Percentiles rank a stretch among this genome's conserved stretches.
Conservation (phyloP, 2,797 vertebrate species). For the Lerista edwardsae region DNA sequence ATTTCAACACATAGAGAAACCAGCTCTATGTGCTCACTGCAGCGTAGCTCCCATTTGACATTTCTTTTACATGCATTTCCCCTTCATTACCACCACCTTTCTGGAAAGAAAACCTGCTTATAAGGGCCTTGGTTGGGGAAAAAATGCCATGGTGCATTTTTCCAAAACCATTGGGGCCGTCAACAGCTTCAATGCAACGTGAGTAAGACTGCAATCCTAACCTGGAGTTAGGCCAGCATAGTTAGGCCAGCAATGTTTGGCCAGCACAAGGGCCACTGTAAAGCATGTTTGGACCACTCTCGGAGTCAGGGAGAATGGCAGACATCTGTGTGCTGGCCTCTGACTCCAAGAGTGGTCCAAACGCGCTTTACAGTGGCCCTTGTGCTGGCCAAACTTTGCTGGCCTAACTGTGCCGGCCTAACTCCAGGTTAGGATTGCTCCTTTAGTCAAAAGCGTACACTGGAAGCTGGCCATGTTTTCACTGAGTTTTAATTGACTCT, state of each 20-base stretch:
- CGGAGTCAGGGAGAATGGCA: too few species aligned
- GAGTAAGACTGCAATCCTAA: too few species aligned
- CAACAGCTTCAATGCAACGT: conserved; percentile 17
- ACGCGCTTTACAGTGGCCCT: too few species aligned
- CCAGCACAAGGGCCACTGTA: too few species aligned
- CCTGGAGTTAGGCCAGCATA: too few species aligned
- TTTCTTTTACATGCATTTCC: conserved; percentile 45
- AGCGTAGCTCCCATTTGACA: conserved; percentile 47
- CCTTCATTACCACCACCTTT: neutral
- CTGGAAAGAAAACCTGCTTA: conserved; percentile 28
- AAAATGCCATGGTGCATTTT: neutral
- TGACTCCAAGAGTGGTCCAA: too few species aligned
- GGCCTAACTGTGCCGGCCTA: too few species aligned
- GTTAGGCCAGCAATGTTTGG: too few species aligned
- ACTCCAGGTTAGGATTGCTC: too few species aligned
- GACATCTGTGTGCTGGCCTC: too few species aligned
- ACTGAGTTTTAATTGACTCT: conserved; percentile 44
- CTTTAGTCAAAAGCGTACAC: conserved; percentile 40
- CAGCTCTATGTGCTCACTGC: neutral
- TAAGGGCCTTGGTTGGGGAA: conserved; percentile 29
- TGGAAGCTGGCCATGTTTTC: conserved; percentile 33
- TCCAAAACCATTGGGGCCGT: neutral
- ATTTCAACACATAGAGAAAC: conserved; percentile 25
- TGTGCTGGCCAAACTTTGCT: too few species aligned
- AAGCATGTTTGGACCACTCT: too few species aligned